Percentiles rank a stretch among this genome's conserved stretches.
phyloP scores from a whole-genome alignment of 2,888 invertebrate species.

The Therioaphis trifolii region DNA sequence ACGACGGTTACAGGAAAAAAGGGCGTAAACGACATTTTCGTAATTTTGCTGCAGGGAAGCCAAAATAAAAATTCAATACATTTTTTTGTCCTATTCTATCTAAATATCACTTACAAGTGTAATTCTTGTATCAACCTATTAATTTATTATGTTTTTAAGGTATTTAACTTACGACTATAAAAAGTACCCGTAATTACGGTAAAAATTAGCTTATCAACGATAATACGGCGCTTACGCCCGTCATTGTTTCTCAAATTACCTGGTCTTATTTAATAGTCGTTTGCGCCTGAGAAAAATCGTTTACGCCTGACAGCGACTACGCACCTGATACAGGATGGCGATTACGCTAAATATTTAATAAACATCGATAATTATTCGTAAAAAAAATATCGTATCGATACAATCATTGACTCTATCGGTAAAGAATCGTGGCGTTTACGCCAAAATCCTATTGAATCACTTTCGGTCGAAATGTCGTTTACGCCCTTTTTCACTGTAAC shows the following conservation, averaged over 20 bases:
- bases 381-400: slow-evolving; percentile 33
- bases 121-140: slow-evolving; percentile 23
- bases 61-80: background rate
- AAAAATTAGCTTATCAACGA: background rate
- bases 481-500: background rate
- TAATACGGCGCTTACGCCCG: background rate
- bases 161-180: background rate
- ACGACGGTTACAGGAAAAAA: no score
- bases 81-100: background rate
- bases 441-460: slow-evolving; percentile 10
- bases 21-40: slow-evolving; percentile 7
- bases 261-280: background rate
- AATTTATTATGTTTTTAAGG: background rate
- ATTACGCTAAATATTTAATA: slow-evolving; percentile 17
- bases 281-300: background rate
- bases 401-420: slow-evolving; percentile 1
- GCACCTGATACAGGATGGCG: slow-evolving; percentile 4
- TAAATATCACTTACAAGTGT: background rate
- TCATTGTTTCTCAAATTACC: background rate
- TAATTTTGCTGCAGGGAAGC: background rate
- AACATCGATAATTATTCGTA: slow-evolving; percentile 24
- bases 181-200: background rate
- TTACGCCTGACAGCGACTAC: background rate
- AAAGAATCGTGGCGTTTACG: slow-evolving; percentile 25
- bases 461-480: slow-evolving; percentile 20